A percentile compares a stretch with the other conserved stretches of the same genome.
Conservation (phyloP, 2,888 invertebrate genomes). For the Patella caerulea region DNA sequence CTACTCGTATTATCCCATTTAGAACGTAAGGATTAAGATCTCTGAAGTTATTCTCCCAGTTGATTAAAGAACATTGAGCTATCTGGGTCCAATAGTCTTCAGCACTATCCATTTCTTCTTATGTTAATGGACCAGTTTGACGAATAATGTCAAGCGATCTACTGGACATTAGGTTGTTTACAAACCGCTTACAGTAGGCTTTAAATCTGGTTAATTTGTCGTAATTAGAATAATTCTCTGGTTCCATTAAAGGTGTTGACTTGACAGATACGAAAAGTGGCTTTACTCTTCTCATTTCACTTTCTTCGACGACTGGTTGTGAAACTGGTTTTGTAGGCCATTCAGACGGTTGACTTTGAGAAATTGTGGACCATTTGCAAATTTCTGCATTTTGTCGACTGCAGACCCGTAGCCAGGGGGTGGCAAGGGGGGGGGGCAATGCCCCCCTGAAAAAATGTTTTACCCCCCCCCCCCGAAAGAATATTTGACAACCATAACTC, state of each 20-base stretch:
- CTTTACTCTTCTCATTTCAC: background rate
- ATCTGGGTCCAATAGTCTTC: conserved; percentile 16
- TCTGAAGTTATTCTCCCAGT: conserved; percentile 7
- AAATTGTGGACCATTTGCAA: conserved; percentile 16
- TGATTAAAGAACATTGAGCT: conserved; percentile 6
- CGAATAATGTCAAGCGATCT: background rate
- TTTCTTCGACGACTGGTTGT: background rate
- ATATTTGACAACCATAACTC: no score
- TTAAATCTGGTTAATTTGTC: no score
- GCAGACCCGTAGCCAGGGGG: no score
- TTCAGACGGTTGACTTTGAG: conserved; percentile 6
- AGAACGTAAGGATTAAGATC: conserved; percentile 13
- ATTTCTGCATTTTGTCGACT: conserved; percentile 9
- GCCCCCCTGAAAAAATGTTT: no score
- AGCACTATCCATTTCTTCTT: background rate
- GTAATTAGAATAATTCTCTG: no score
- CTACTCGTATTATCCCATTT: conserved; percentile 7
- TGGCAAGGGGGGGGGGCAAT: no score
- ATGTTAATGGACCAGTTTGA: background rate
- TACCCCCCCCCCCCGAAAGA: no score
- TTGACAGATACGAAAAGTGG: background rate
- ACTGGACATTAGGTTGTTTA: no score
- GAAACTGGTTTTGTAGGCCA: conserved; percentile 13
- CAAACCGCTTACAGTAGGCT: no score
- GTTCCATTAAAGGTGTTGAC: no score